Base-by-base conservation (phyloP, 2,797 vertebrate genomes). In the Darevskia nairensis region DNA sequence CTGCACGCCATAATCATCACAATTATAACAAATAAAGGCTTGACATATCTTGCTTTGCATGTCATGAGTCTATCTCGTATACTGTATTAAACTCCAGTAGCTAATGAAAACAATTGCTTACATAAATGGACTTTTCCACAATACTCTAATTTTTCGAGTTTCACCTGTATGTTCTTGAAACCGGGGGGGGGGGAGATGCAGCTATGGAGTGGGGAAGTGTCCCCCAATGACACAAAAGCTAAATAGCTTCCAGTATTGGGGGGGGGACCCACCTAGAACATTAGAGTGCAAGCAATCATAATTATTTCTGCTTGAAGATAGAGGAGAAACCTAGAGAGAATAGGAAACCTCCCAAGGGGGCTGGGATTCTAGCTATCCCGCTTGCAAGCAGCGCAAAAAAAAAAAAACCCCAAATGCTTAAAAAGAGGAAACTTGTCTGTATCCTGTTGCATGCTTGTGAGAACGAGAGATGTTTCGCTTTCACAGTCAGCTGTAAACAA, bases 401-500 rank as follows among this genome's bases (percentile, higher is more conserved):
- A 90, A 17, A 87, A 3, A 61, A 1, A 13, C 5, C 1, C 50
- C 50, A 92, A 41, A 23, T 25, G 21, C 4, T 89, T 4, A 27
- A 0, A 5, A 77, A 77, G 90, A 90, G 3, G 25, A 89, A 87
- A 78, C 8, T 55, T 27, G 91, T 7, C 9, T 21, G 80, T 64
- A 71, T 64, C 90, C 87, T 88, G 87, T 23, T 8, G 4, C 8
- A 89, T 74, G 77, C 72, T 4, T 15, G 3, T 59, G 6, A 59
- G 1, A 29, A 7, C 13, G 75, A 87, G 88, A 90, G 35, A 85
- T 72, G 8, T 6, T 89, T 32, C 61, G 15, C 64, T 50, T 1
- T 6, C 21, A 0, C 64, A 27, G 4, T 72, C 25, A 85, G 27
- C 79, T 25, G 72, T 79, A 32, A 74, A 74, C 46, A 79, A 76